These are phyloP conservation scores for Pitta sordida DNA, from an alignment of 2,113 vertebrate genomes.

Conservation along the genomic window DNA sequence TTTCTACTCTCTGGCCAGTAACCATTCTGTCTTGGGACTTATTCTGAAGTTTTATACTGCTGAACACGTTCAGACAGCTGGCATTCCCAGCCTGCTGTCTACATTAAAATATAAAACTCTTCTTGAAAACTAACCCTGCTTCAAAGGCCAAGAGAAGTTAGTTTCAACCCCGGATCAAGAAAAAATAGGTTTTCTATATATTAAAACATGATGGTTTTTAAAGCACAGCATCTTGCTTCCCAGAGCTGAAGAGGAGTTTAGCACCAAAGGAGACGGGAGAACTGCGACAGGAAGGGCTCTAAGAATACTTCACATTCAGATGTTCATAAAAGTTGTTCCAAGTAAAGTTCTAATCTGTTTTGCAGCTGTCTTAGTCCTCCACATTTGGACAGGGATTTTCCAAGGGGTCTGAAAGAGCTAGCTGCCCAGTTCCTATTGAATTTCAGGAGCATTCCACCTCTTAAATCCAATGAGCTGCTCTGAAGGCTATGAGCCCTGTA, in stretches of 20 bases:
- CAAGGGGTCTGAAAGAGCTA: neutral
- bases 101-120: neutral
- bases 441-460: neutral
- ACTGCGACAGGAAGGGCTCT: neutral
- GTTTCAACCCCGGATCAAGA: neutral
- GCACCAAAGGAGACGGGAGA: neutral
- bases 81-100: neutral
- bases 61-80: neutral
- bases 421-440: neutral
- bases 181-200: neutral
- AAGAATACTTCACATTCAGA: neutral
- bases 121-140: neutral
- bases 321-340: neutral
- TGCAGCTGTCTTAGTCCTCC: neutral
- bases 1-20: neutral
- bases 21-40: neutral
- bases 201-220: neutral
- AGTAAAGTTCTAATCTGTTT: neutral
- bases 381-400: neutral
- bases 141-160: neutral
- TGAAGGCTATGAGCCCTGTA: neutral
- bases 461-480: neutral
- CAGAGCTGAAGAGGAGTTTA: neutral
- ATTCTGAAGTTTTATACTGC: neutral
- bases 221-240: neutral